phyloP scores from a whole-genome alignment of 2,113 vertebrate genomes.

The Sakesphorus luctuosus region DNA sequence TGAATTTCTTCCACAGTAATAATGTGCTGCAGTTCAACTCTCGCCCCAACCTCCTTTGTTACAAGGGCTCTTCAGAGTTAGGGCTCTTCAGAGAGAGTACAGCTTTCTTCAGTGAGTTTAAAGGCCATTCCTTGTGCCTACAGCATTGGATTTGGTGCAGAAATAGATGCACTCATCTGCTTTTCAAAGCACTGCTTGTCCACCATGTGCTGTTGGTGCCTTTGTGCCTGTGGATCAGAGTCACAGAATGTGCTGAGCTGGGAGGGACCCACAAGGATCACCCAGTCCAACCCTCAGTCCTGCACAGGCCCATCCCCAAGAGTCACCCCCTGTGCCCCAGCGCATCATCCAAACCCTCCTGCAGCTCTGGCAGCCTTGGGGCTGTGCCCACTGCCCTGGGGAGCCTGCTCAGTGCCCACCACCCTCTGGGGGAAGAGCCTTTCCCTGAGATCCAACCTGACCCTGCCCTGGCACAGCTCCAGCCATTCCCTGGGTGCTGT shows the following conservation, averaged over 20 bases:
- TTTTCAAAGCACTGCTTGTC: accelerated
- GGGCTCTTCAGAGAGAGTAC: not conserved
- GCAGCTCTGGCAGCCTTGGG: not conserved
- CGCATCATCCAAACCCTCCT: not conserved
- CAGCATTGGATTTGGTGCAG: not conserved
- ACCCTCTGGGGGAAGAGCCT: not conserved
- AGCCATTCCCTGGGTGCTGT: not conserved
- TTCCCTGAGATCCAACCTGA: not conserved
- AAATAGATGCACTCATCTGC: accelerated
- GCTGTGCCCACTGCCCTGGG: not conserved
- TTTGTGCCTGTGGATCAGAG: not conserved
- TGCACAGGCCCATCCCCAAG: not conserved
- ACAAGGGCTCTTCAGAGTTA: not conserved
- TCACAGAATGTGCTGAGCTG: not conserved
- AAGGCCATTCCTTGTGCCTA: not conserved
- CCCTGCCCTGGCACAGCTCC: not conserved
- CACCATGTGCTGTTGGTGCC: accelerated
- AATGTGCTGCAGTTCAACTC: not conserved
- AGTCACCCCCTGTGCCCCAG: not conserved
- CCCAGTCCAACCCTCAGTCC: not conserved
- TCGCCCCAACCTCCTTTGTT: not conserved
- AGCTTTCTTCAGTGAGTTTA: not conserved
- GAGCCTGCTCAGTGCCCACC: not conserved
- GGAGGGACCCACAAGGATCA: not conserved
- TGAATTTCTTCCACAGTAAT: not conserved